Conservation (phyloP, 2,797 vertebrate genomes). For the Molossus molossus region DNA sequence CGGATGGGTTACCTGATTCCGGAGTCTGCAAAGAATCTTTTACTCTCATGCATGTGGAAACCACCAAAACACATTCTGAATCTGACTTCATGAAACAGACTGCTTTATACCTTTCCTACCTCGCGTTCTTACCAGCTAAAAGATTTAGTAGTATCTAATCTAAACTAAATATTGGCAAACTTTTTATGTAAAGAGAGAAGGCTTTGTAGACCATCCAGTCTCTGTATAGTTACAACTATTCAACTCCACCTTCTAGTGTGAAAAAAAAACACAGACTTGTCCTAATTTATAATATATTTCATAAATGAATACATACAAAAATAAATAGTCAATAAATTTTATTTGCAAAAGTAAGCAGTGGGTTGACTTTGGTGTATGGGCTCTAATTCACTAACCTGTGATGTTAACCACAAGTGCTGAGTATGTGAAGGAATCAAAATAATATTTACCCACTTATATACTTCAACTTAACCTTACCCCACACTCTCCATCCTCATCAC, state of each 20-base stretch:
- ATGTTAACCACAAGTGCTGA: not conserved
- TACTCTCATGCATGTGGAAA: not conserved
- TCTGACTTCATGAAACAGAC: not conserved
- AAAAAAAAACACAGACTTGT: not conserved
- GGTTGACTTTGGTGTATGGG: not conserved
- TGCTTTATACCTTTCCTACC: not conserved
- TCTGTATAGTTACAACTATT: not conserved
- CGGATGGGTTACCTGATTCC: not conserved
- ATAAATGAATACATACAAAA: not conserved
- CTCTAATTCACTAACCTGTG: not conserved
- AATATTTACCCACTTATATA: not conserved
- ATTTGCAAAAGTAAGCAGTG: not conserved
- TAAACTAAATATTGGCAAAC: not conserved
- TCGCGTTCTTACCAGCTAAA: not conserved
- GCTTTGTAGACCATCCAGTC: not conserved
- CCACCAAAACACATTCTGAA: not conserved
- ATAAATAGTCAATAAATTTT: not conserved
- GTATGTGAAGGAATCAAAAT: not conserved
- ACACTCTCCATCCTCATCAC: not conserved
- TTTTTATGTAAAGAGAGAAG: not conserved
- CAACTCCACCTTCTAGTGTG: not conserved
- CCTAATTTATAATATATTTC: not conserved
- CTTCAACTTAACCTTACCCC: not conserved
- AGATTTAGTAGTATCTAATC: not conserved
- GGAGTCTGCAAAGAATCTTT: not conserved